Base-by-base conservation (phyloP, 2,888 invertebrate genomes). In the Xanthorhoe designata region DNA sequence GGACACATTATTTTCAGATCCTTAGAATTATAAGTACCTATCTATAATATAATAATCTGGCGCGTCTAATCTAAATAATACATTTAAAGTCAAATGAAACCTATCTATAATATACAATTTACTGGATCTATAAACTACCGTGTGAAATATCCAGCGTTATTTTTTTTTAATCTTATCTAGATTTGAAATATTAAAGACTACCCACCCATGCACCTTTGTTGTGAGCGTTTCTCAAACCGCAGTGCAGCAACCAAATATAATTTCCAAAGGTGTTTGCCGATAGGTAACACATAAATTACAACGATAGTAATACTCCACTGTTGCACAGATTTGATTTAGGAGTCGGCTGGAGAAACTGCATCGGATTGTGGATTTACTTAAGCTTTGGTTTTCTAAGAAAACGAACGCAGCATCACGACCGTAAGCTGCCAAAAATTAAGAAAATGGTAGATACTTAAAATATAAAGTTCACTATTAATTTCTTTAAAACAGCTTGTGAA, bases 241-340 rank as follows among this genome's bases (percentile, higher is more conserved):
- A 64, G 50, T 68, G 67, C 63, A 64, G 61, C 68, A 64, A 61
- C 83, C 84, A 89, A 90, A 90, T 90, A 90, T 89, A 88, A 90
- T 89, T 87, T 88, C 80, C 83, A 86, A 88, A 89, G 86, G 87
- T 88, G 86, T 84, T 88, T 78, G 77, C 78, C 88, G 87, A 91
- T 88, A 88, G 88, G 84, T 87, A 89, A 87, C 87, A 86, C 89
- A 89, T 91, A 91, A 90, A 91, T 91, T 90, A 83, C 83, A 75
- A 80, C 86, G 86, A 87, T 89, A 85, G 86, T 88, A 86, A 86
- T 88, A 87, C 85, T 85, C 85, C 82, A 83, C 82, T 82, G 83
- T 81, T 77, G 80, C 78, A 80, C 73, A 72, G 79, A 77, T 85
- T 84, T 90, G 89, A 89, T 90, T 90, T 90, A 88, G 82, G 74